Percentiles rank a stretch among this genome's conserved stretches.
Evolutionary conservation across 2,797 vertebrate species (phyloP).

Genomic region (Enteromius treurensis): DNA sequence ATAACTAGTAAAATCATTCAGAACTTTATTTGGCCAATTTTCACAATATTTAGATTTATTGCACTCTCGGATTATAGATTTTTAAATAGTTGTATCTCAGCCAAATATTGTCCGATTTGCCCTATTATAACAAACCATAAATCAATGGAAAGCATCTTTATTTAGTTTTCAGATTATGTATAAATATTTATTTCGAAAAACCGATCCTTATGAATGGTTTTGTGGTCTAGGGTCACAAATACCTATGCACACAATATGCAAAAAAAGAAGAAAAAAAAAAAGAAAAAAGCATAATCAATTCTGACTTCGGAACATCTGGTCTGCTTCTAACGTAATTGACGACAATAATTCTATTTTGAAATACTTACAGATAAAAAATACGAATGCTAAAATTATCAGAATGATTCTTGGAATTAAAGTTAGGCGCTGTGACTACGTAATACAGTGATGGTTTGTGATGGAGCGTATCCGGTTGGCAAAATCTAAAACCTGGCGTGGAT

Average conservation of each 20-base stretch:
- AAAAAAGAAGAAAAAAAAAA: neutral
- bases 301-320: neutral
- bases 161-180: too few relatives aligned
- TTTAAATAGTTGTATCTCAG: too few relatives aligned
- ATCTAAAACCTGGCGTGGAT: constrained; percentile 41
- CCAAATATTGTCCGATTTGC: too few relatives aligned
- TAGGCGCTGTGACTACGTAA: constrained; percentile 7
- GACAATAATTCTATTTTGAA: neutral
- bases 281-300: neutral
- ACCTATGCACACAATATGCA: too few relatives aligned
- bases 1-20: too few relatives aligned
- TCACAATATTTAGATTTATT: too few relatives aligned
- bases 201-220: neutral
- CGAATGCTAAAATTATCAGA: neutral
- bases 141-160: too few relatives aligned
- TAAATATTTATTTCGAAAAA: neutral
- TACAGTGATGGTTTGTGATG: constrained; percentile 25
- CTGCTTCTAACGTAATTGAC: too few relatives aligned
- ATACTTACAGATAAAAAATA: neutral
- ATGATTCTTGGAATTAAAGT: constrained; percentile 20
- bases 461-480: constrained; percentile 28
- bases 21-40: too few relatives aligned
- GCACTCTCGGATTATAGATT: too few relatives aligned
- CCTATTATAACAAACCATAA: too few relatives aligned
- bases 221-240: neutral